These are phyloP conservation scores for Lordiphosa stackelbergi DNA, from an alignment of 1,140 invertebrate species.

Conservation along the genomic window DNA sequence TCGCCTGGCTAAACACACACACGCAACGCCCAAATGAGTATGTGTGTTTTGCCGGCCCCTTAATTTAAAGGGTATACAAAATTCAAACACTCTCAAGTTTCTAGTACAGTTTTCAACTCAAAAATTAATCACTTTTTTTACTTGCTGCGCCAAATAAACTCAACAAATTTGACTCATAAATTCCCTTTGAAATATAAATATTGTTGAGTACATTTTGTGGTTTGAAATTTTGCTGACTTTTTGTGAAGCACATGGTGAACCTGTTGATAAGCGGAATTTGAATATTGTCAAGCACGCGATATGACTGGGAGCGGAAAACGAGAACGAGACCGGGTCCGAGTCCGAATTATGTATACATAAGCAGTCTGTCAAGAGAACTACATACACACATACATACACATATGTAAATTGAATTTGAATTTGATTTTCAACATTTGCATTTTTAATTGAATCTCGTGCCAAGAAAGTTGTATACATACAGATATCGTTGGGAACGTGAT, in stretches of 20 bases:
- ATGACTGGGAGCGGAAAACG: slow-evolving; percentile 32
- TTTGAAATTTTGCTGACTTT: slow-evolving; percentile 28
- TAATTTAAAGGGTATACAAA: too few species aligned
- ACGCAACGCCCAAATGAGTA: too few species aligned
- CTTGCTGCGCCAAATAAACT: too few species aligned
- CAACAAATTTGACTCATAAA: too few species aligned
- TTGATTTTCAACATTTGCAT: slow-evolving; percentile 26
- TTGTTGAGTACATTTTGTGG: slow-evolving; percentile 52
- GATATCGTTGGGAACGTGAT: neutral
- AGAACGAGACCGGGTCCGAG: slow-evolving; percentile 17
- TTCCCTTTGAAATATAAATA: neutral
- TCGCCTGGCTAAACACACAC: too few species aligned
- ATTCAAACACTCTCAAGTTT: too few species aligned
- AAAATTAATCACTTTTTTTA: too few species aligned
- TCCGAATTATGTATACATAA: slow-evolving; percentile 9
- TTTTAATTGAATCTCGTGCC: slow-evolving; percentile 35
- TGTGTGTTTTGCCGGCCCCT: too few species aligned
- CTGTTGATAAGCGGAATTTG: slow-evolving; percentile 69
- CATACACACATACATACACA: slow-evolving; percentile 7
- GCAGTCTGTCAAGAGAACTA: neutral
- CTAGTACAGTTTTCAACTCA: too few species aligned
- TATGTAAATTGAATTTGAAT: slow-evolving; percentile 18
- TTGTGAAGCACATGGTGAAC: slow-evolving; percentile 22
- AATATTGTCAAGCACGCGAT: slow-evolving; percentile 62
- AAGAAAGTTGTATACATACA: slow-evolving; percentile 3